A percentile compares a stretch with the other conserved stretches of the same genome.
phyloP scores from a whole-genome alignment of 2,113 vertebrate species.

The Phalacrocorax carbo region DNA sequence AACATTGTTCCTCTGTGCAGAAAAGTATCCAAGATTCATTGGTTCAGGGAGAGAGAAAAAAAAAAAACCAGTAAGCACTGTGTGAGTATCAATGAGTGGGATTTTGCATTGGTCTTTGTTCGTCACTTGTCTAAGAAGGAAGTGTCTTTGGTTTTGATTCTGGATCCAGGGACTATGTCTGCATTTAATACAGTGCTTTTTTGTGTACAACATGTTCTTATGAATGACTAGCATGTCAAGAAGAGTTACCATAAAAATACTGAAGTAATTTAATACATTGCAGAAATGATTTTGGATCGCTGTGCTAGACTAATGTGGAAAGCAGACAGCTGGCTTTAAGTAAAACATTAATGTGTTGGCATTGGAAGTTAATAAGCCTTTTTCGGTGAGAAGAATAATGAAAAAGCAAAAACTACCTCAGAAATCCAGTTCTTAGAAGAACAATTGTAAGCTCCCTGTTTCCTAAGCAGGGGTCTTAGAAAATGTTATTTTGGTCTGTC shows the following conservation, averaged over 20 bases:
- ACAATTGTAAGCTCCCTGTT: background rate
- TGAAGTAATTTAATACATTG: background rate
- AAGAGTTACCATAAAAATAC: background rate
- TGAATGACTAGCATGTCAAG: background rate
- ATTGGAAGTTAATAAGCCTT: background rate
- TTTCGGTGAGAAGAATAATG: background rate
- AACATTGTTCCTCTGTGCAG: background rate
- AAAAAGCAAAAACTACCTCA: background rate
- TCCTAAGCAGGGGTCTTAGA: background rate
- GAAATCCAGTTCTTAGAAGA: background rate
- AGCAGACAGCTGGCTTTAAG: background rate
- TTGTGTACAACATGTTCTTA: background rate
- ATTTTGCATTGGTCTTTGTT: background rate
- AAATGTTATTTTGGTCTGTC: background rate
- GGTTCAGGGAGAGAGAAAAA: background rate
- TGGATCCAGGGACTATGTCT: background rate
- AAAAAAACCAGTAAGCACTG: accelerated
- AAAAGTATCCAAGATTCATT: background rate
- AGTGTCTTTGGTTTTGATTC: background rate
- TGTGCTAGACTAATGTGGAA: background rate
- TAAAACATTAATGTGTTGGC: background rate
- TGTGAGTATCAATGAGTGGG: background rate
- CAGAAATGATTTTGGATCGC: background rate
- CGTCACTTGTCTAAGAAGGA: background rate
- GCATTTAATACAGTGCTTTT: background rate